Percentiles rank a stretch among this genome's conserved stretches.
Evolutionary conservation across 2,797 vertebrate genomes (phyloP).

Genomic region (Tauraco hartlaubi): DNA sequence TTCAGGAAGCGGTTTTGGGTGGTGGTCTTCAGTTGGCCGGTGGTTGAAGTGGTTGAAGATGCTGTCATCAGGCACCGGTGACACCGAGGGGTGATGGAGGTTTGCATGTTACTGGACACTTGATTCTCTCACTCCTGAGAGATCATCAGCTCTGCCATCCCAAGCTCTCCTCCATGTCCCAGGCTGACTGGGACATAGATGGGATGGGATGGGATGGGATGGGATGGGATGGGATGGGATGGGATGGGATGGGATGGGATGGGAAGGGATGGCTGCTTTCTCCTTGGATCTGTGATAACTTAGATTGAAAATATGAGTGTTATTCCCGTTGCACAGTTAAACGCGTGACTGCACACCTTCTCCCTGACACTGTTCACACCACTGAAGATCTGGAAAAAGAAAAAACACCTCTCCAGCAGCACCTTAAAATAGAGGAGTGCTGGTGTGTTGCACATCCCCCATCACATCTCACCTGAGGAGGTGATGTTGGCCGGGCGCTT

Average conservation of each 20-base stretch:
- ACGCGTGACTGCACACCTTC: accelerated
- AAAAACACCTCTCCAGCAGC: neutral
- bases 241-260: neutral
- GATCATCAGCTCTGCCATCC: neutral
- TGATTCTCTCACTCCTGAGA: neutral
- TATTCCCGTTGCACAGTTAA: neutral
- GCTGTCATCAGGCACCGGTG: neutral
- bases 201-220: neutral
- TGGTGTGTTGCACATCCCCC: neutral
- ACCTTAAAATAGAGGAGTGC: neutral
- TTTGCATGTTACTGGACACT: neutral
- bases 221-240: neutral
- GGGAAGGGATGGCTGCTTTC: neutral
- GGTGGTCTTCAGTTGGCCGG: neutral
- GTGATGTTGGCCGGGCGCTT: accelerated
- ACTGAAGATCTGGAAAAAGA: neutral
- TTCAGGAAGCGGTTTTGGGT: accelerated
- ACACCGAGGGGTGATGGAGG: accelerated
- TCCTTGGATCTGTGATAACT: neutral
- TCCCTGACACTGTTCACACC: neutral
- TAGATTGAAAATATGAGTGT: neutral
- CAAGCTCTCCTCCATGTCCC: neutral
- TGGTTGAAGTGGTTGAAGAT: neutral
- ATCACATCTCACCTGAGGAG: neutral
- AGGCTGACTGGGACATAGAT: no score